phyloP scores from a whole-genome alignment of 2,888 invertebrate genomes.

The Hyles lineata region DNA sequence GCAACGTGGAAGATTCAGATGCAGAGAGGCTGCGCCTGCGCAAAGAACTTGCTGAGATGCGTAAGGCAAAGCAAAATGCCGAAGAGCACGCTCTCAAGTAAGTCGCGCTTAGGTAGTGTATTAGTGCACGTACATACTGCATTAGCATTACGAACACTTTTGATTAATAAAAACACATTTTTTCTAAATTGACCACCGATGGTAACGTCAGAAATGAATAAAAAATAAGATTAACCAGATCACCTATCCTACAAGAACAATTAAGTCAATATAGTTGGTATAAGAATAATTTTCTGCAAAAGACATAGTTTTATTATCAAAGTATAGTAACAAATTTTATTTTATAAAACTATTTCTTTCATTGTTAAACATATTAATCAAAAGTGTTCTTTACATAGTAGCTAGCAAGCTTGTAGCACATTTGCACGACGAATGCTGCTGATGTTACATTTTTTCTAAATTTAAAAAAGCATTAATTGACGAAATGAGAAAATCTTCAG shows the following conservation, averaged over 20 bases:
- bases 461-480: background rate
- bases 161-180: background rate
- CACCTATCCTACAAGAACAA: no score
- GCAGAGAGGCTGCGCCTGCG: constrained; percentile 83
- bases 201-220: no score
- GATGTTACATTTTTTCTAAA: background rate
- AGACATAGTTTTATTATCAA: no score
- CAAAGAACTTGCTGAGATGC: constrained; percentile 84
- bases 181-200: no score
- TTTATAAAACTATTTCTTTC: no score
- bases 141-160: constrained; percentile 26
- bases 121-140: constrained; percentile 30
- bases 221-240: no score
- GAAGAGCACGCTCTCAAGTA: constrained; percentile 86
- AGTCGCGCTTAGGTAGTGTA: constrained; percentile 48
- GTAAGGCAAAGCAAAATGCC: constrained; percentile 83
- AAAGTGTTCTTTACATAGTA: background rate
- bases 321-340: no score
- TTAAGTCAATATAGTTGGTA: no score
- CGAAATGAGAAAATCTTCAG: background rate
- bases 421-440: constrained; percentile 13
- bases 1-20: constrained; percentile 73
- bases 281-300: no score
- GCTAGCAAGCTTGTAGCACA: background rate
- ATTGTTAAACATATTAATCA: no score